Evolutionary conservation across 2,888 invertebrate genomes (phyloP), one percentile per base, ranked within the genome.

Genomic region (Lamellibrachia satsuma): DNA sequence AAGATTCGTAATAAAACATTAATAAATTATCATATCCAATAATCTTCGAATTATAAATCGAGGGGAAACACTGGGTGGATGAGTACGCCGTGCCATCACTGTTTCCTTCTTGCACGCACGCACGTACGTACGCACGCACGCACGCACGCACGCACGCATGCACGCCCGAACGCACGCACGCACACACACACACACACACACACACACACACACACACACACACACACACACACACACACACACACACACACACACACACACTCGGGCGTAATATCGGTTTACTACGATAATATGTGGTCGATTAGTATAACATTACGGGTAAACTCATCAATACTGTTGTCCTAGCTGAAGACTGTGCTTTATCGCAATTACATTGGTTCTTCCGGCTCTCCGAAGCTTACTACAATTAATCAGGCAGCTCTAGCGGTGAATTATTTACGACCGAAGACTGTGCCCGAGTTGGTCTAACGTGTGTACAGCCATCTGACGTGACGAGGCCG

Each of bases 321-420:
- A 75, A 75, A 75, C 22, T n/a, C 75, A 22, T 75, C 75, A 75
- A 75, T 75, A 75, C 75, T 75, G 75, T 75, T 75, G 75, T 22
- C 75, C 75, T 75, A 75, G 75, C n/a, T 75, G 75, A 75, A 11
- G 75, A 11, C 22, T 75, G 75, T 75, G 75, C 75, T 75, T 75
- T 75, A 22, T 75, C 22, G 75, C 75, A 75, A 75, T 75, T 75
- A 75, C n/a, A 75, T 22, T 22, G 75, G 75, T 3, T n/a, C 75
- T 75, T 22, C 75, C 2, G 75, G 22, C 75, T 75, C 75, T 75
- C 75, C n/a, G 22, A 22, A 75, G 22, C 75, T 22, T 3, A 75
- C 75, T 75, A 75, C 75, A 75, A 75, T 75, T 75, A 75, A 75
- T 75, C 75, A 75, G n/a, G 75, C 75, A 15, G 75, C 75, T 22